Evolutionary conservation across 2,113 vertebrate species (phyloP).

Genomic region (Atlantisia rogersi): DNA sequence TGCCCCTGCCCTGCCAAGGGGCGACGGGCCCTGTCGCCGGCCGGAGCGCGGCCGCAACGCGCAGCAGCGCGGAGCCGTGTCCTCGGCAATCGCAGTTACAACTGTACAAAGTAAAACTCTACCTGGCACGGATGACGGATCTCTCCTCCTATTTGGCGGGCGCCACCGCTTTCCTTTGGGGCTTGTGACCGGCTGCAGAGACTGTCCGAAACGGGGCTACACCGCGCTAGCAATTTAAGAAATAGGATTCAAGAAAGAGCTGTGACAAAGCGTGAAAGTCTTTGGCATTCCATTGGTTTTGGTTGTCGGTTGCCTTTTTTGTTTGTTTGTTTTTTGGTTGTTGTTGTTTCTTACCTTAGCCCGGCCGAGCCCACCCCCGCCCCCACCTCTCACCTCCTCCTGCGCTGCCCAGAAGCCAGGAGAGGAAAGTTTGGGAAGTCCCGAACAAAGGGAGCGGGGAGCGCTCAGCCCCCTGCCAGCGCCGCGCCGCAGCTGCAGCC

Average conservation of each 20-base stretch:
- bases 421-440: conserved; percentile 72
- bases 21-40: background rate
- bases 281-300: background rate
- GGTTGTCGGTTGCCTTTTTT: background rate
- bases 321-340: background rate
- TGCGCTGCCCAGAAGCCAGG: conserved; percentile 4
- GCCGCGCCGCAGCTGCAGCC: background rate
- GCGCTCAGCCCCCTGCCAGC: background rate
- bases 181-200: conserved; percentile 70
- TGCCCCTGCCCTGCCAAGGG: background rate
- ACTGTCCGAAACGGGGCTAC: conserved; percentile 72
- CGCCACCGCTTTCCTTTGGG: conserved; percentile 69
- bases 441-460: conserved; percentile 44
- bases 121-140: conserved; percentile 68
- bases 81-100: conserved; percentile 22
- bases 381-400: conserved; percentile 13
- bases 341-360: background rate
- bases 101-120: conserved; percentile 69
- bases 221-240: conserved; percentile 78
- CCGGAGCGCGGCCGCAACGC: background rate
- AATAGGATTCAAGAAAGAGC: conserved; percentile 69
- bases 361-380: background rate
- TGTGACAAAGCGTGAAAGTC: background rate
- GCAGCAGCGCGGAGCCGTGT: background rate
- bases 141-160: conserved; percentile 70